Conservation (phyloP, 1,140 invertebrate genomes). For the Melanaphis sacchari region DNA sequence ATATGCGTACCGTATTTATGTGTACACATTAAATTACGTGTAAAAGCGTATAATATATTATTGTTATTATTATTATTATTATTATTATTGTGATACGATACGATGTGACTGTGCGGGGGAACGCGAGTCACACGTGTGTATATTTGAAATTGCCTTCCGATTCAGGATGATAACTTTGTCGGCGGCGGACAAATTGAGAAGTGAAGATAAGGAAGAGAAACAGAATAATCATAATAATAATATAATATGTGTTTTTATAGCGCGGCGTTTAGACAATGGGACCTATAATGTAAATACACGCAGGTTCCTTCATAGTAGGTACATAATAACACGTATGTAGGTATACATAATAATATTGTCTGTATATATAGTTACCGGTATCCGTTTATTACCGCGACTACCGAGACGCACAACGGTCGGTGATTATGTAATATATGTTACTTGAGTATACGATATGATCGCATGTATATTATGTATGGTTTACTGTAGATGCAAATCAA, state of each 20-base stretch:
- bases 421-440: not conserved
- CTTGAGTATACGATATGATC: not conserved
- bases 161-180: constrained; percentile 50
- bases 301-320: not conserved
- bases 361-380: not conserved
- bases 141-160: constrained; percentile 28
- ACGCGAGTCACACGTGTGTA: not conserved
- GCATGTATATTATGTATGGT: not conserved
- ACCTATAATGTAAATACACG: not conserved
- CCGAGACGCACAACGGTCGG: not conserved
- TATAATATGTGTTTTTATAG: not conserved
- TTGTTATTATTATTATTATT: constrained; percentile 1
- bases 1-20: not conserved
- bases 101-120: not conserved
- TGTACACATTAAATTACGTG: constrained; percentile 15
- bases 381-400: not conserved
- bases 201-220: constrained; percentile 5
- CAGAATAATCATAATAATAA: not conserved
- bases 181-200: constrained; percentile 44
- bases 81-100: constrained; percentile 2
- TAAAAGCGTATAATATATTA: not conserved
- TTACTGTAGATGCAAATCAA: not conserved
- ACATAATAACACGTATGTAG: not conserved
- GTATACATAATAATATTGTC: not conserved
- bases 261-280: constrained; percentile 6